phyloP scores from a whole-genome alignment of 2,113 vertebrate genomes.

The Mirza zaza region DNA sequence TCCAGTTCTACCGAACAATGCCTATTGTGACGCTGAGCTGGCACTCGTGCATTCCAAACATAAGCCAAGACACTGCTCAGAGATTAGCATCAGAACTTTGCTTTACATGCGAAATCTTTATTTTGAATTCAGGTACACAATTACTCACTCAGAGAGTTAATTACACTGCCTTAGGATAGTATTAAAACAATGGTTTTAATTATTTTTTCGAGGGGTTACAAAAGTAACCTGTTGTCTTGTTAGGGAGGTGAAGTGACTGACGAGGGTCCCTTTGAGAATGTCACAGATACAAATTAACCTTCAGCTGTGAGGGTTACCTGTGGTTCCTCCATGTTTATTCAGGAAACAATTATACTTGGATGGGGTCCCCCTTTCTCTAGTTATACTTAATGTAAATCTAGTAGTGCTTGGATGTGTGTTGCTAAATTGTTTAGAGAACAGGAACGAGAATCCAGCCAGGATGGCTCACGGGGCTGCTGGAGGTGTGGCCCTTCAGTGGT shows the following conservation, averaged over 20 bases:
- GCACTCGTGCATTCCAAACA: background rate
- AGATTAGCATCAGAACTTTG: conserved; percentile 54
- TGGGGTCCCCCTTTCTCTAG: background rate
- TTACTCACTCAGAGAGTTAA: conserved; percentile 59
- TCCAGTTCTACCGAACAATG: conserved; percentile 38
- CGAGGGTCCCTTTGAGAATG: background rate
- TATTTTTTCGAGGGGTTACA: conserved; percentile 63
- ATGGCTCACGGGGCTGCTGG: conserved; percentile 77
- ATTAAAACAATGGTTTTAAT: conserved; percentile 75
- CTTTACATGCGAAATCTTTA: conserved; percentile 71
- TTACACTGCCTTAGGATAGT: conserved; percentile 55
- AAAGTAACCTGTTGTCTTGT: conserved; percentile 54
- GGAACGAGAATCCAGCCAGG: conserved; percentile 68
- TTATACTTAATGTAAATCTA: conserved; percentile 28
- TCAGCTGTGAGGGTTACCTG: background rate
- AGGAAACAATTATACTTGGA: background rate
- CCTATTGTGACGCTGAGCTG: conserved; percentile 24
- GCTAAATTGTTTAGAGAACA: conserved; percentile 77
- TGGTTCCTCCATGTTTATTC: conserved; percentile 4
- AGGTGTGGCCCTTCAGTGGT: conserved; percentile 79
- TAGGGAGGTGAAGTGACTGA: conserved; percentile 11
- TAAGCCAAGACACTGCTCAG: background rate
- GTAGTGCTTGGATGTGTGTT: conserved; percentile 66
- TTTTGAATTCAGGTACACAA: conserved; percentile 37
- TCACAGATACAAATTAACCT: background rate